A percentile compares a stretch with the other conserved stretches of the same genome.
Evolutionary conservation across 2,888 invertebrate species (phyloP).

Genomic region (Clitarchus hookeri): DNA sequence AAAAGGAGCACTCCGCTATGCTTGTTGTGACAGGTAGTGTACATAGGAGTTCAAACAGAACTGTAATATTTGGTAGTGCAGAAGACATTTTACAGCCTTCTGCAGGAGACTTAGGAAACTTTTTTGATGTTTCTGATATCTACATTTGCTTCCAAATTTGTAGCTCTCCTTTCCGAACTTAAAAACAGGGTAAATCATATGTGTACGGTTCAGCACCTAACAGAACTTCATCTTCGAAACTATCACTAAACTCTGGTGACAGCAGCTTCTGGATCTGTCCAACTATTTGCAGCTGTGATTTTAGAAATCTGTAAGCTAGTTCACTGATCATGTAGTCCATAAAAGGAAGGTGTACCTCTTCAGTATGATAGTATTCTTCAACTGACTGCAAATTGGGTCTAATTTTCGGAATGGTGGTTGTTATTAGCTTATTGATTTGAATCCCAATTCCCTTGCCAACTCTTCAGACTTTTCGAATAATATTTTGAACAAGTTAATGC

Average conservation of each 20-base stretch:
- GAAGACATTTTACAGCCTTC: background rate
- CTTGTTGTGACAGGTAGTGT: background rate
- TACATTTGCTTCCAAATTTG: background rate
- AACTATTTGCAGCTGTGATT: slow-evolving; percentile 11
- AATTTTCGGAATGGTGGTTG: background rate
- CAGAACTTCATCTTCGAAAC: slow-evolving; percentile 15
- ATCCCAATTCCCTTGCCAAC: background rate
- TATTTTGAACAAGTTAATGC: background rate
- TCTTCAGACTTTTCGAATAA: background rate
- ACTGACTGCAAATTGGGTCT: background rate
- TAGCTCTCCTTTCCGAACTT: background rate
- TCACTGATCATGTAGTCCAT: background rate
- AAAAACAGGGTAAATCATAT: background rate
- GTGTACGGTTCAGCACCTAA: slow-evolving; percentile 11
- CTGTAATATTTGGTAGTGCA: background rate
- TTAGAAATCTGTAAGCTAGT: background rate
- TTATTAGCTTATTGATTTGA: background rate
- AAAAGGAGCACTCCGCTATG: background rate
- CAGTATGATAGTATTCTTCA: slow-evolving; percentile 16
- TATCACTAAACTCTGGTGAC: slow-evolving; percentile 10
- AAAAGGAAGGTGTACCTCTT: slow-evolving; percentile 1
- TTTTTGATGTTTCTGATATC: background rate
- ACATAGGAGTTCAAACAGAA: slow-evolving; percentile 10
- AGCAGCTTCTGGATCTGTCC: slow-evolving; percentile 20
- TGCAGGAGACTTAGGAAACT: background rate